A percentile compares a stretch with the other conserved stretches of the same genome.
phyloP scores from a whole-genome alignment of 2,113 vertebrate genomes.

The Aleadryas rufinucha region DNA sequence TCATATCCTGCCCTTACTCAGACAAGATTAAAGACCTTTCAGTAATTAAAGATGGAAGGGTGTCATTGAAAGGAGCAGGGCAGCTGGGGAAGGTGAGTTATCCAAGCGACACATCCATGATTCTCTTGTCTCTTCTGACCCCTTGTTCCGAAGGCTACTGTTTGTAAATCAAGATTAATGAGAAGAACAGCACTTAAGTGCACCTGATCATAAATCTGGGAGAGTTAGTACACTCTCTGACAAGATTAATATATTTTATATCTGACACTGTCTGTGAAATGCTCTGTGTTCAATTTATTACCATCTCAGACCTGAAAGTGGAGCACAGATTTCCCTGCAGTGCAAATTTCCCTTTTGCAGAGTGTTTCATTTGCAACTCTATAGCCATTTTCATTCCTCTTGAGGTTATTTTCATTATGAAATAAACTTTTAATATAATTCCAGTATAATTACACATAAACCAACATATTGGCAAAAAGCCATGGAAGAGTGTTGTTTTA shows the following conservation, averaged over 20 bases:
- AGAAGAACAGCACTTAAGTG: constrained; percentile 42
- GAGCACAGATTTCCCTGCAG: not conserved
- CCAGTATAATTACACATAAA: not conserved
- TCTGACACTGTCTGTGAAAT: constrained; percentile 28
- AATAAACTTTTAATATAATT: not conserved
- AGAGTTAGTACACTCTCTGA: constrained; percentile 50
- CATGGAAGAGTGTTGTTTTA: not conserved
- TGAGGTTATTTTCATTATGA: not conserved
- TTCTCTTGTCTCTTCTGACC: constrained; percentile 23
- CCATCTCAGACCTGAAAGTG: not conserved
- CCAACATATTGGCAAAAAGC: not conserved
- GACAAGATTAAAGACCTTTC: constrained; percentile 46
- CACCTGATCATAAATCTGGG: constrained; percentile 63
- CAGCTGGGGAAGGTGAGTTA: constrained; percentile 20
- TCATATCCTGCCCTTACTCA: not conserved
- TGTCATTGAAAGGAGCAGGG: constrained; percentile 7
- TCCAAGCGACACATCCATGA: not conserved
- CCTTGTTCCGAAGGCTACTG: constrained; percentile 31
- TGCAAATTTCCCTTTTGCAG: not conserved
- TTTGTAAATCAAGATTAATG: constrained; percentile 74
- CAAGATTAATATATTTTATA: constrained; percentile 57
- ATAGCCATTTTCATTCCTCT: not conserved
- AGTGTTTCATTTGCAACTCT: not conserved
- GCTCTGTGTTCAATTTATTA: constrained; percentile 23
- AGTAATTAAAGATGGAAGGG: constrained; percentile 55